Evolutionary conservation across 2,888 invertebrate genomes (phyloP), one percentile per base, ranked within the genome.

Genomic region (Cerastis leucographa): DNA sequence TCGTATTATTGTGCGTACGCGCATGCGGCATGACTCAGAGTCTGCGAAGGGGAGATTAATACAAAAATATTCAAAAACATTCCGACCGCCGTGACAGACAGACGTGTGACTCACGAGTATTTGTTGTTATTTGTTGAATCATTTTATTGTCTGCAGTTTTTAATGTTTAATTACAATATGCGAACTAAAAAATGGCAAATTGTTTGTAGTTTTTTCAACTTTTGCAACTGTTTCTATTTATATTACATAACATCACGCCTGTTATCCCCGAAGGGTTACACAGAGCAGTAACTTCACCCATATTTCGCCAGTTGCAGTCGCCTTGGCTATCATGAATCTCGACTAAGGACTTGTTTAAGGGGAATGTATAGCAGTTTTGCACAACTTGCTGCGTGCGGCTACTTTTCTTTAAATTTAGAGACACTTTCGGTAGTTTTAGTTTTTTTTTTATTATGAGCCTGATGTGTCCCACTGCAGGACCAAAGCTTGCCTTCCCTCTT

Each of bases 11-110:
- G 74, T 85, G 77, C 87, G 86, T 78, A 51, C 74, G 71, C 80
- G 78, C 73, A 81, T 35, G 35, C 35, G 35, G 35, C 35, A 35
- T 89, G 89, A 89, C 71, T 89, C 89, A 89, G 65, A 62, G 89
- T 85, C 85, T 88, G 78, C 77, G 78, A 79, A 84, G 84, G 76
- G 84, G 81, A 88, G 89, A 87, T 87, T 89, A 85, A 84, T 87
- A 89, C 86, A 90, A 90, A 90, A 88, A 88, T 89, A 90, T 89
- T 87, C 81, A 90, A 90, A 90, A 88, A 87, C 89, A 90, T 89
- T 87, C 81, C 81, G 40, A 76, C 44, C 76, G 78, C 68, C 75
- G 80, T 83, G 84, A 83, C 87, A 84, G 81, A 77, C 86, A 77
- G 87, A 80, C 86, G 81, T 62, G 44, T 90, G 90, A 91, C 61